Evolutionary conservation across 2,888 invertebrate species (phyloP), one percentile per base, ranked within the genome.

Genomic region (Euzetes globulus): DNA sequence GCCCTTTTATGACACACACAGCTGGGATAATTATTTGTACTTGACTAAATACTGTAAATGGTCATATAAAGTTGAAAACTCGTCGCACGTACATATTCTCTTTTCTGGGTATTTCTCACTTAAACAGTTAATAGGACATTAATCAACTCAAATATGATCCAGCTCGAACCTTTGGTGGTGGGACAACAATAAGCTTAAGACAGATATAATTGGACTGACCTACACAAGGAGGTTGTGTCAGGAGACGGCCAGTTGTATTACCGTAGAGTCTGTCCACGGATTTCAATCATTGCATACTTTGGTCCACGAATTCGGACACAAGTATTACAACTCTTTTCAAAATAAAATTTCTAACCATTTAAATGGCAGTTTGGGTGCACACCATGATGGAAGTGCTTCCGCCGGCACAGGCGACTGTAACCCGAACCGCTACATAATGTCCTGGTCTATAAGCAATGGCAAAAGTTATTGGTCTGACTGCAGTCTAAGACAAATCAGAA

Each of bases 231-330:
- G 60, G 11, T 5, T 60, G 29, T 60, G 60, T 33, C 9, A 7
- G 3, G 1, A 9, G 1, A 27, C 2, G 1, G 1, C 15, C 29
- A 33, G 17, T 6, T 60, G 60, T 33, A 4, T 60, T 29, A 60
- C 13, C 9, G 22, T 60, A 7, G 60, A 60, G 22, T 13, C 60
- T 1, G 33, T 15, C 9, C 1, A 29, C 4, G 33, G 29, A 13
- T 60, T 25, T 15, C 6, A 5, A 33, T 60, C 60, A n/a, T 6
- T 33, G 9, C 29, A 60, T 60, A 33, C 33, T 33, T 60, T 60
- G n/a, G 60, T 60, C 29, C 60, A 60, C 27, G 60, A 60, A 33
- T 60, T 60, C n/a, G 60, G 60, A 15, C 60, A 60, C n/a, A 60
- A 7, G 60, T 60, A 41, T 41, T 41, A 13, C 33, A n/a, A 52